Conservation (phyloP, 2,797 vertebrate genomes). For the Notamacropus eugenii region DNA sequence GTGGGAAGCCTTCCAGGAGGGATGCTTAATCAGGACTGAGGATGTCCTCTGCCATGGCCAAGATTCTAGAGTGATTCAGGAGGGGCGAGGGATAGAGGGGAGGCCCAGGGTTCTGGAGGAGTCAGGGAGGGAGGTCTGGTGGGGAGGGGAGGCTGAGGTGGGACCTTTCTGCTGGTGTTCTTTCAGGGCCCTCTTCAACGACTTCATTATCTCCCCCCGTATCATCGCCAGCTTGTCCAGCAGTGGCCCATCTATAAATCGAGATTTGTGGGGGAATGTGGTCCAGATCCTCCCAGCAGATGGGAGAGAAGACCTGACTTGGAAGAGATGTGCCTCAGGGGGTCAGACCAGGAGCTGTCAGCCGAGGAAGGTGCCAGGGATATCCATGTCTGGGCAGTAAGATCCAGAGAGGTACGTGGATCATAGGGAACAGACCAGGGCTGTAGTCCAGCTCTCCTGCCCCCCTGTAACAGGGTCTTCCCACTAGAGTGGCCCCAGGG, state of each 20-base stretch:
- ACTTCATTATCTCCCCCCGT: conserved; percentile 1
- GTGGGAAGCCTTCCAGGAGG: not conserved
- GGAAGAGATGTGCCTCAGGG: not conserved
- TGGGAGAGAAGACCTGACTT: not conserved
- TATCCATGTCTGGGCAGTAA: not conserved
- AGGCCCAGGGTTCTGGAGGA: not conserved
- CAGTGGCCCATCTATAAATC: conserved; percentile 57
- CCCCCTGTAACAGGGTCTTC: not conserved
- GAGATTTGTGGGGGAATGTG: not conserved
- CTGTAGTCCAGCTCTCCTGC: not conserved
- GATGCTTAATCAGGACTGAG: not conserved
- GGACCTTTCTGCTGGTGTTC: conserved; percentile 70
- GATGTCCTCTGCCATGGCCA: not conserved
- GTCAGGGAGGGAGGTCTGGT: not conserved
- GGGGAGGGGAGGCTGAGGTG: rapidly evolving
- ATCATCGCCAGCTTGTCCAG: conserved; percentile 67
- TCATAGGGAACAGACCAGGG: not conserved
- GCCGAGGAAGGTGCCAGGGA: not conserved
- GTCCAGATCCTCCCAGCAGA: not conserved
- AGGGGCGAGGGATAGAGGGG: not conserved
- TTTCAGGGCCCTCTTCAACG: conserved; percentile 64
- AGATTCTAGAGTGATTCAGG: too few species aligned
- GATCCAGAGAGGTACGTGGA: not conserved
- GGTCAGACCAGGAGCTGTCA: too few species aligned
- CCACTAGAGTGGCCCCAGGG: not conserved